These are phyloP conservation scores for Dicrostonyx torquatus DNA, from an alignment of 2,797 vertebrate species.

Conservation along the genomic window DNA sequence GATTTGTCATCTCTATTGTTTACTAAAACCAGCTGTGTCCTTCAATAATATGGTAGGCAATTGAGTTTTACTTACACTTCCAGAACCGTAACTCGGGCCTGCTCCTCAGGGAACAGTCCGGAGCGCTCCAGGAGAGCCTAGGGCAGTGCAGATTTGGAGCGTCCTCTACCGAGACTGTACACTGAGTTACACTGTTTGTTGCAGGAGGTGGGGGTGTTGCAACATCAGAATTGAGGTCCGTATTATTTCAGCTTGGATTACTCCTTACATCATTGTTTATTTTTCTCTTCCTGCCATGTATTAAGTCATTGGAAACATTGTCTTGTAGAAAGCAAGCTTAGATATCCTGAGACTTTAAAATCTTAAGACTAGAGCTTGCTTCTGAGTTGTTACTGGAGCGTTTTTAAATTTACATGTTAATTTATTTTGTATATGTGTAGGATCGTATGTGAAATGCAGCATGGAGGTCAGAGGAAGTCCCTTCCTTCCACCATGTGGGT, in stretches of 20 bases:
- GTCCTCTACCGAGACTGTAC: not conserved
- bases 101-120: not conserved
- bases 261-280: not conserved
- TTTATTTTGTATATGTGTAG: not conserved
- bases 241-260: not conserved
- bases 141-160: fast-evolving
- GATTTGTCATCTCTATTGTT: not conserved
- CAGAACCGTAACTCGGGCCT: not conserved
- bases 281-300: conserved; percentile 8
- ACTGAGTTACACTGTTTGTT: not conserved
- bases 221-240: not conserved
- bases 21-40: not conserved
- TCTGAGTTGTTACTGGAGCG: not conserved
- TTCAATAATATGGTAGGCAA: not conserved
- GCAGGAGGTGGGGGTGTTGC: not conserved
- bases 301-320: conserved; percentile 2
- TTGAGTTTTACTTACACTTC: not conserved
- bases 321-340: not conserved
- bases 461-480: not conserved
- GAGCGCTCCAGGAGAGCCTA: not conserved
- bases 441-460: not conserved
- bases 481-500: not conserved
- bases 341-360: not conserved
- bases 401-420: not conserved
- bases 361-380: not conserved